Conservation (phyloP, 23 tunicate species). For the Phallusia fumigata region DNA sequence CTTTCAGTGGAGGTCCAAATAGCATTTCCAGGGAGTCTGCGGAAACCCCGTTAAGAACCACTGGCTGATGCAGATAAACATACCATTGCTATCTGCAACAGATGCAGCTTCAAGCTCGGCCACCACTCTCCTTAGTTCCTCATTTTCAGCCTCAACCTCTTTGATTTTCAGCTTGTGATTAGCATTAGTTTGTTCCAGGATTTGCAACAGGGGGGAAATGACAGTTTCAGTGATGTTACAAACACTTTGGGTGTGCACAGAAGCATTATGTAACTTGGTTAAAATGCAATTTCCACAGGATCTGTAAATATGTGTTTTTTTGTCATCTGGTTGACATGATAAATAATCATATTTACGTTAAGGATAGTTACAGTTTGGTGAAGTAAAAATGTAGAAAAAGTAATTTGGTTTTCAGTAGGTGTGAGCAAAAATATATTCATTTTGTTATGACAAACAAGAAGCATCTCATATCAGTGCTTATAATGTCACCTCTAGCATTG, state of each 20-base stretch:
- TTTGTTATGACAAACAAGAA: no score
- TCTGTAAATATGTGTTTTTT: constrained; percentile 15
- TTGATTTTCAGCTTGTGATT: constrained; percentile 26
- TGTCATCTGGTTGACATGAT: no score
- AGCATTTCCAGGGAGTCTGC: no score
- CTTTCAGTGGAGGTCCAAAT: no score
- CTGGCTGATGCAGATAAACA: not conserved
- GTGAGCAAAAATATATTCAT: no score
- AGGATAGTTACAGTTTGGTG: no score
- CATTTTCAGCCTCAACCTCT: constrained; percentile 55
- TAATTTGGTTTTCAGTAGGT: no score
- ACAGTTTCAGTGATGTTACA: constrained; percentile 78
- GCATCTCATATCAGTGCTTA: no score
- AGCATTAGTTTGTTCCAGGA: constrained; percentile 34
- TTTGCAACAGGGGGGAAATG: constrained; percentile 73
- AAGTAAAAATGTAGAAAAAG: no score
- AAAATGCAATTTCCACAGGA: constrained; percentile 44
- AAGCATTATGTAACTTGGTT: constrained; percentile 79
- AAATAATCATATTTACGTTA: no score
- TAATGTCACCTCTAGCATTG: no score
- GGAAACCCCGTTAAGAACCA: no score
- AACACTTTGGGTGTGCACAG: constrained; percentile 77
- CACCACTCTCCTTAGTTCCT: constrained; percentile 36
- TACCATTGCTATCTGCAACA: not conserved
- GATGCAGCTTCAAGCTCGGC: constrained; percentile 19